Percentiles rank a stretch among this genome's conserved stretches.
Conservation (phyloP, 2,797 vertebrate species). For the Smutsia gigantea region DNA sequence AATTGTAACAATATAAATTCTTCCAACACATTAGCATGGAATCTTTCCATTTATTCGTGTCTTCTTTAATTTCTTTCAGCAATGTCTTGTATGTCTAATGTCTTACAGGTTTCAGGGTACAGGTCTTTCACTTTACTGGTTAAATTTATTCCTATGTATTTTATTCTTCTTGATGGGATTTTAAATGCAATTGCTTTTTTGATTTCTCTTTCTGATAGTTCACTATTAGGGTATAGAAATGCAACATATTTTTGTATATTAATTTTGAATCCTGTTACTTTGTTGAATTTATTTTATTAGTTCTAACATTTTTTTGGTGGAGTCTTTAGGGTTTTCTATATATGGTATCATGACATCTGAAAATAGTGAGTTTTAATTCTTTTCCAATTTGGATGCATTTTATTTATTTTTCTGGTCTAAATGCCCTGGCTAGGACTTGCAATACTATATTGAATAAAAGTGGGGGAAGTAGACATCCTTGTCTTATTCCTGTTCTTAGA, state of each 20-base stretch:
- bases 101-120: not conserved
- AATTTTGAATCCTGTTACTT: not conserved
- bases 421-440: not conserved
- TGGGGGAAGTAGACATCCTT: not conserved
- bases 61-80: not conserved
- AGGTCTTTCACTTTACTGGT: not conserved
- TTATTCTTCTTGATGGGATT: not conserved
- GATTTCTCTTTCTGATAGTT: not conserved
- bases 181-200: not conserved
- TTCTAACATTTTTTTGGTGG: not conserved
- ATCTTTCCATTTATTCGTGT: not conserved
- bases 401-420: not conserved
- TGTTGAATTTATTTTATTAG: not conserved
- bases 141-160: not conserved
- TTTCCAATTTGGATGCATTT: not conserved
- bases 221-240: not conserved
- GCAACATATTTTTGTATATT: not conserved
- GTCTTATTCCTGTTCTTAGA: not conserved
- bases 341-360: not conserved
- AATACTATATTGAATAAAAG: not conserved
- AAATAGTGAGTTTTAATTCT: not conserved
- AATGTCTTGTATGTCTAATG: not conserved
- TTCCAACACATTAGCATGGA: not conserved
- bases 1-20: not conserved
- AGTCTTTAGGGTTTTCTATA: not conserved